Percentiles rank a stretch among this genome's conserved stretches.
Conservation (phyloP, 2,888 invertebrate genomes). For the Nephrotoma flavescens region DNA sequence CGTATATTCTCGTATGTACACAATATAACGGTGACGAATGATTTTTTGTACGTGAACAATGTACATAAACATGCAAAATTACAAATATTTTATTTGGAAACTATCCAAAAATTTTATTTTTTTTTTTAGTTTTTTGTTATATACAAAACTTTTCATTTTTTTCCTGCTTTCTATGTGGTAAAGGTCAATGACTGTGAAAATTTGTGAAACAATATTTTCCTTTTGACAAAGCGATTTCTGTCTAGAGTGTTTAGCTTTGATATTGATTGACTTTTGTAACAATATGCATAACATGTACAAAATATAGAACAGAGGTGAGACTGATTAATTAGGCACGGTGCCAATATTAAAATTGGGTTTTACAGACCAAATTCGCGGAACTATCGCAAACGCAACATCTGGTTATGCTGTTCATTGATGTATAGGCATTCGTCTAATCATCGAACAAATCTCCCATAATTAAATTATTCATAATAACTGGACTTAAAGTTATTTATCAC, state of each 20-base stretch:
- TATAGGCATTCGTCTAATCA: no score
- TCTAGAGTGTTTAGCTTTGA: not conserved
- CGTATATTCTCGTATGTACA: not conserved
- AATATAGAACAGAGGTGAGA: no score
- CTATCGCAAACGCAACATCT: no score
- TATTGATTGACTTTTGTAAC: not conserved
- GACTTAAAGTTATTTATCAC: no score
- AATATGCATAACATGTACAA: not conserved
- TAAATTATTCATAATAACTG: no score
- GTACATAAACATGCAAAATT: no score
- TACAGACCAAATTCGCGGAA: no score
- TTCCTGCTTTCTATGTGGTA: not conserved
- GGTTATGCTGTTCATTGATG: no score
- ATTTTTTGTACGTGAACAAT: not conserved
- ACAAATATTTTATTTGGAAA: not conserved
- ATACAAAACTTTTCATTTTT: not conserved
- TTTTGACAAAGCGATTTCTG: not conserved
- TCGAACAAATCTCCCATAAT: no score
- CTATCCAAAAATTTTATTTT: not conserved
- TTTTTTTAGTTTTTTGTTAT: not conserved
- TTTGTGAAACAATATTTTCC: not conserved
- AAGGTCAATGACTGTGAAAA: not conserved
- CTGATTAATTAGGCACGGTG: no score
- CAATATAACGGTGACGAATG: not conserved
- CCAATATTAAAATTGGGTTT: no score